Conservation (phyloP, 2,113 vertebrate species). For the Gallinago jamesoni region DNA sequence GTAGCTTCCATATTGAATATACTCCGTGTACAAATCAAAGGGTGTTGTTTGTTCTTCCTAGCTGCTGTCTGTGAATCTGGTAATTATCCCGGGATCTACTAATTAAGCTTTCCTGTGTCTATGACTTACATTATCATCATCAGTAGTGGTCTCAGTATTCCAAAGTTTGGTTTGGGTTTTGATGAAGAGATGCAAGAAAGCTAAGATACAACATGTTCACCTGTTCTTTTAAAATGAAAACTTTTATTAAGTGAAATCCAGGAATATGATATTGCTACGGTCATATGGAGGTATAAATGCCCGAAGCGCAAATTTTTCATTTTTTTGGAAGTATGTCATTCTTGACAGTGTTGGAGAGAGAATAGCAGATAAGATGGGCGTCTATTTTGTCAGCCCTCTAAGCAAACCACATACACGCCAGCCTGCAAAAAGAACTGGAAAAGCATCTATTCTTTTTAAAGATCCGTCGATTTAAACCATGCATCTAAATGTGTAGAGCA, state of each 20-base stretch:
- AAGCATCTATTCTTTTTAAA: background rate
- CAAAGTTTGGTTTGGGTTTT: background rate
- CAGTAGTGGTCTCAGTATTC: background rate
- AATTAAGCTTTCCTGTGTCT: background rate
- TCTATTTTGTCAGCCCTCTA: background rate
- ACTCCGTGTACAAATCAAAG: background rate
- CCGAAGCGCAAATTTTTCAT: background rate
- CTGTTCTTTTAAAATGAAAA: background rate
- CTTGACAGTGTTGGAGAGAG: background rate
- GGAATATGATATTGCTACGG: accelerated
- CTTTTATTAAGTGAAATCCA: background rate
- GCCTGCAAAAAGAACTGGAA: background rate
- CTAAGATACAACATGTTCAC: background rate
- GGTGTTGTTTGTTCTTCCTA: background rate
- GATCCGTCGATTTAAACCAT: background rate
- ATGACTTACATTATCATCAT: background rate
- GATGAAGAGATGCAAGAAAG: background rate
- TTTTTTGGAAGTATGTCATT: background rate
- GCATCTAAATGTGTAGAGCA: background rate
- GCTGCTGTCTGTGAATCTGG: background rate
- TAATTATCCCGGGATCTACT: background rate
- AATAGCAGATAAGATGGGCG: background rate
- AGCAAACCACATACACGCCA: background rate
- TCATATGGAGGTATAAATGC: background rate
- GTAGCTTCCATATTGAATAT: background rate